A percentile compares a stretch with the other conserved stretches of the same genome.
Evolutionary conservation across 2,797 vertebrate species (phyloP).

Genomic region (Microctenopoma stevenorrisi): DNA sequence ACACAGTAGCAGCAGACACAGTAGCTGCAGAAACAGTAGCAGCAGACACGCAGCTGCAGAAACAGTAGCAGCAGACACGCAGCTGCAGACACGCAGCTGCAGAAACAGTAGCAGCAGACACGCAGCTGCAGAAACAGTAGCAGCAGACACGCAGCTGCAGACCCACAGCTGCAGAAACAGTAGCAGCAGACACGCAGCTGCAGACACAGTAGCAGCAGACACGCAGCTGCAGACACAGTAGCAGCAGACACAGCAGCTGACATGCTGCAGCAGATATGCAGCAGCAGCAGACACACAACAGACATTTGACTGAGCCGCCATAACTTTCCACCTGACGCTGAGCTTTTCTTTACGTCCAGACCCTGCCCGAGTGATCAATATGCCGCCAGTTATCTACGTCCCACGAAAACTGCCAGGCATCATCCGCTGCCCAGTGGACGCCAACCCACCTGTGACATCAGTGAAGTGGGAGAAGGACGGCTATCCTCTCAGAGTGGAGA

Average conservation of each 20-base stretch:
- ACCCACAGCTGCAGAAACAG: too few relatives aligned
- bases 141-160: too few relatives aligned
- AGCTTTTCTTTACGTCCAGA: slow-evolving; percentile 77
- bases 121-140: too few relatives aligned
- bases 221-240: too few relatives aligned
- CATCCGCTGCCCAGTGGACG: slow-evolving; percentile 98
- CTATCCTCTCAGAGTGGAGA: slow-evolving; percentile 90
- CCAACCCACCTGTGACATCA: slow-evolving; percentile 93
- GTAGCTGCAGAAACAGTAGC: slow-evolving; percentile 6
- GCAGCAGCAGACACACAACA: background rate
- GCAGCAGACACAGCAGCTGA: background rate
- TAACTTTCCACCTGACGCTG: background rate
- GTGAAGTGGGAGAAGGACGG: slow-evolving; percentile 99
- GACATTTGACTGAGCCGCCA: too few relatives aligned
- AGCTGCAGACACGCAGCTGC: background rate
- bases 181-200: too few relatives aligned
- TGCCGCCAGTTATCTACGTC: slow-evolving; percentile 97
- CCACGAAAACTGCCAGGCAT: slow-evolving; percentile 97
- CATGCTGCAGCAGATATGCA: too few relatives aligned
- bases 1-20: too few relatives aligned
- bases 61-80: too few relatives aligned
- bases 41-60: background rate
- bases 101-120: slow-evolving; percentile 14
- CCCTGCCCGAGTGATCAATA: slow-evolving; percentile 97
- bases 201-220: too few relatives aligned